Evolutionary conservation across 2,888 invertebrate genomes (phyloP).

Genomic region (Cheilosia variabilis): DNA sequence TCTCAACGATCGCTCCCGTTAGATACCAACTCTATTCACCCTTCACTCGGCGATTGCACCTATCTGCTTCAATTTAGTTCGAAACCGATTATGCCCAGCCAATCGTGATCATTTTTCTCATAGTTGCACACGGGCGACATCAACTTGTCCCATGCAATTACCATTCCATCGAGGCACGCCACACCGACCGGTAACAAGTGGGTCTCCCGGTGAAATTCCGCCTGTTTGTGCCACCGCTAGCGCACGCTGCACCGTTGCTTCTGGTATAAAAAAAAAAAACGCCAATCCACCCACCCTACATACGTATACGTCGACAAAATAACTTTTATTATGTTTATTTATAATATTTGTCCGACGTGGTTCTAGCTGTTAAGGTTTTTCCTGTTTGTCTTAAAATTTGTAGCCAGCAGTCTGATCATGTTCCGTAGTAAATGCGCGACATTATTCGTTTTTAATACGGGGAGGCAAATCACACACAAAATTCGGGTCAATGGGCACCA

Average conservation of each 20-base stretch:
- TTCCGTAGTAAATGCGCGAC: conserved; percentile 66
- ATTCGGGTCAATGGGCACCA: conserved; percentile 75
- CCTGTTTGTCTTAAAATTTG: conserved; percentile 5
- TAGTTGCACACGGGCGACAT: conserved; percentile 66
- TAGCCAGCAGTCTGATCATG: conserved; percentile 49
- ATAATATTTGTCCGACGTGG: conserved; percentile 54
- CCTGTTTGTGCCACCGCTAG: conserved; percentile 46
- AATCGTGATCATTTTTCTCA: conserved; percentile 67
- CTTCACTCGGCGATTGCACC: conserved; percentile 40
- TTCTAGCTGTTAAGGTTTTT: conserved; percentile 48
- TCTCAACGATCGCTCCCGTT: no score
- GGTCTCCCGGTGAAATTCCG: conserved; percentile 66
- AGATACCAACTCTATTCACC: background rate
- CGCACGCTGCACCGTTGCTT: conserved; percentile 28
- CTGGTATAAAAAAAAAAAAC: conserved; percentile 31
- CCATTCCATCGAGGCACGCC: conserved; percentile 58
- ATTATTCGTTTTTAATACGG: conserved; percentile 74
- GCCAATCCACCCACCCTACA: conserved; percentile 41
- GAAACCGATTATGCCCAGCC: conserved; percentile 58
- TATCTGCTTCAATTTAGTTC: conserved; percentile 53
- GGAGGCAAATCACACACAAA: conserved; percentile 73
- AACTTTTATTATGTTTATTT: conserved; percentile 44
- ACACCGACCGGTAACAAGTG: conserved; percentile 59
- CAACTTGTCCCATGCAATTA: conserved; percentile 72
- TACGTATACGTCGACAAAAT: background rate